Evolutionary conservation across 2,888 invertebrate genomes (phyloP).

Genomic region (Physocephala rufipes): DNA sequence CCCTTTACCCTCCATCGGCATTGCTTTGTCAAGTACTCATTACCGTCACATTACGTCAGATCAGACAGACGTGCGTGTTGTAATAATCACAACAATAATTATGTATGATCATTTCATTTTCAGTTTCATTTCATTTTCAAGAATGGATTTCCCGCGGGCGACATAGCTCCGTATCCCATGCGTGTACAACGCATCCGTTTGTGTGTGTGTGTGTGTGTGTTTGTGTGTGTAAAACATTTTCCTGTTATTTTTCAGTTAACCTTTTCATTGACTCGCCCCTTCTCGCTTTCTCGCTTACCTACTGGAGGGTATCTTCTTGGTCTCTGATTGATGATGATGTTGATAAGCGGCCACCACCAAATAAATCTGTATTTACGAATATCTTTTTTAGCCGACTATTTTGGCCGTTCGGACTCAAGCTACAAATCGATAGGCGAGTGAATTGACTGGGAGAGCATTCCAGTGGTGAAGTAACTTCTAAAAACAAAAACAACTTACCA

Average conservation of each 20-base stretch:
- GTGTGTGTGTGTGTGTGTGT: too few relatives aligned
- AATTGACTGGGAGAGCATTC: not conserved
- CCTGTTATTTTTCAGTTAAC: not conserved
- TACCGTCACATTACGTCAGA: slow-evolving; percentile 30
- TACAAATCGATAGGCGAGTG: slow-evolving; percentile 25
- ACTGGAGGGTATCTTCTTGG: slow-evolving; percentile 4
- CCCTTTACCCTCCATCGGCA: too few relatives aligned
- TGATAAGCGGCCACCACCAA: slow-evolving; percentile 21
- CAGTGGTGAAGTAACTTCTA: not conserved
- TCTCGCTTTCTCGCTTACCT: not conserved
- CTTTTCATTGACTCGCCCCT: not conserved
- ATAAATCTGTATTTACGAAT: slow-evolving; percentile 13
- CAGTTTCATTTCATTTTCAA: too few relatives aligned
- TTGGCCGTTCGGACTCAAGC: too few relatives aligned
- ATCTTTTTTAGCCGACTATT: slow-evolving; percentile 5
- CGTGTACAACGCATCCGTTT: too few relatives aligned
- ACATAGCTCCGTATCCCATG: too few relatives aligned
- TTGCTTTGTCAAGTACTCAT: not conserved
- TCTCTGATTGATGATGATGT: slow-evolving; percentile 21
- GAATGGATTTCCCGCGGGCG: too few relatives aligned
- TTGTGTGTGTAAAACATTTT: too few relatives aligned
- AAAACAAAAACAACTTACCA: too few relatives aligned
- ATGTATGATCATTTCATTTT: not conserved
- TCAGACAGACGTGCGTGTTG: not conserved
- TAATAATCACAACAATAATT: not conserved